Percentiles rank a stretch among this genome's conserved stretches.
phyloP scores from a whole-genome alignment of 53 echinoderm and acorn worm genomes.

The Mesocentrotus franciscanus region DNA sequence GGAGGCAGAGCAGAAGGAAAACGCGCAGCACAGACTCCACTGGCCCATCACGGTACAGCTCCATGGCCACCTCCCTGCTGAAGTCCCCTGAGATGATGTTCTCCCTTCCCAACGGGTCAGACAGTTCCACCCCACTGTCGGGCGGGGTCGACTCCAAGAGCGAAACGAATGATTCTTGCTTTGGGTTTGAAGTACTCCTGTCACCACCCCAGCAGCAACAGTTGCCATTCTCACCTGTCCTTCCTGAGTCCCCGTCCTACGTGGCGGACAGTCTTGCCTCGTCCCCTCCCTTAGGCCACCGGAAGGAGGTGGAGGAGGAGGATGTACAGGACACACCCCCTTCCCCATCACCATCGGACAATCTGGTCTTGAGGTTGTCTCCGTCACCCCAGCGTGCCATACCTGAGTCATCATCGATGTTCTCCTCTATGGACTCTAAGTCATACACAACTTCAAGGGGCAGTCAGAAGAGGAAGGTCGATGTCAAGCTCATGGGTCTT shows the following conservation, averaged over 20 bases:
- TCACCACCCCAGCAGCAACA: constrained; percentile 73
- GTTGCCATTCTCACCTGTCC: constrained; percentile 91
- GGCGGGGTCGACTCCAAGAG: constrained; percentile 66
- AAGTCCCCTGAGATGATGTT: constrained; percentile 56
- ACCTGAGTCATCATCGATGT: neutral
- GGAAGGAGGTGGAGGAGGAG: neutral
- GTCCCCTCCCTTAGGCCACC: neutral
- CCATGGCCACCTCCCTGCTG: constrained; percentile 59
- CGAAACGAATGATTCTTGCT: constrained; percentile 82
- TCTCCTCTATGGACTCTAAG: constrained; percentile 40
- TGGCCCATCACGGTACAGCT: neutral
- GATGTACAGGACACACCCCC: neutral
- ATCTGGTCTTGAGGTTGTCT: constrained; percentile 52
- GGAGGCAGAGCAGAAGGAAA: constrained; percentile 27
- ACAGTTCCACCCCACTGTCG: constrained; percentile 91
- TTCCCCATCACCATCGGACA: constrained; percentile 58
- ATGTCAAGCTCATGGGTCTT: constrained; percentile 47
- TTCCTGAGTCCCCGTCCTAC: constrained; percentile 63
- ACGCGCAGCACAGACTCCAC: constrained; percentile 25
- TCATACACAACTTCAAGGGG: neutral
- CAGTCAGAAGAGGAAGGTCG: constrained; percentile 54
- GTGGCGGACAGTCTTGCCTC: constrained; percentile 14
- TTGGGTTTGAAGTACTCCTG: constrained; percentile 87
- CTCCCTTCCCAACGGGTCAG: constrained; percentile 82
- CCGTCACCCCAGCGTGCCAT: constrained; percentile 47